phyloP scores from a whole-genome alignment of 2,888 invertebrate genomes.

The Scrobipalpa costella region DNA sequence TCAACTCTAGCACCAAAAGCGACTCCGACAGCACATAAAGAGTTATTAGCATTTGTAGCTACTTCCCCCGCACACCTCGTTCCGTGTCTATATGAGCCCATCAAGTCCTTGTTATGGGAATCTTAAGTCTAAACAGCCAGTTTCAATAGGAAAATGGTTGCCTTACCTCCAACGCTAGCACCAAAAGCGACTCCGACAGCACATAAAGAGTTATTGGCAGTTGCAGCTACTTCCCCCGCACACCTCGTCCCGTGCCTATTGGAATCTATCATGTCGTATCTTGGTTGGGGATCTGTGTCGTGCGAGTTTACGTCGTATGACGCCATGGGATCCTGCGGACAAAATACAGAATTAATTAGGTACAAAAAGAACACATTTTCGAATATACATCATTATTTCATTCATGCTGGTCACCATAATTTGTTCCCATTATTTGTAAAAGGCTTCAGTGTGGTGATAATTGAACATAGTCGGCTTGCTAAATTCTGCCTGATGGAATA shows the following conservation, averaged over 20 bases:
- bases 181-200: constrained; percentile 98
- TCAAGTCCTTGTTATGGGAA: constrained; percentile 93
- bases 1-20: constrained; percentile 97
- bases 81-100: constrained; percentile 97
- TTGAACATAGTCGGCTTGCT: not conserved
- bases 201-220: constrained; percentile 97
- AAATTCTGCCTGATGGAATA: no score
- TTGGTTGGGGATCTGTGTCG: constrained; percentile 97
- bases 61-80: constrained; percentile 99
- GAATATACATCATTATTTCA: no score
- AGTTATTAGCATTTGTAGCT: constrained; percentile 97
- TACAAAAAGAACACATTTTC: not conserved
- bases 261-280: constrained; percentile 98
- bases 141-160: no score
- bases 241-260: constrained; percentile 97
- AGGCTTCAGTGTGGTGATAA: no score
- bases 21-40: constrained; percentile 97
- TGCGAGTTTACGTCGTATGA: constrained; percentile 98
- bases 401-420: not conserved
- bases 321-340: constrained; percentile 91
- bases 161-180: constrained; percentile 93
- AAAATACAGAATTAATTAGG: not conserved
- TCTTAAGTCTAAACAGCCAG: no score
- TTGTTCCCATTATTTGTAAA: no score
- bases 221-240: constrained; percentile 98